A percentile compares a stretch with the other conserved stretches of the same genome.
Conservation (phyloP, 1,140 invertebrate genomes). For the Drosophila gunungcola region DNA sequence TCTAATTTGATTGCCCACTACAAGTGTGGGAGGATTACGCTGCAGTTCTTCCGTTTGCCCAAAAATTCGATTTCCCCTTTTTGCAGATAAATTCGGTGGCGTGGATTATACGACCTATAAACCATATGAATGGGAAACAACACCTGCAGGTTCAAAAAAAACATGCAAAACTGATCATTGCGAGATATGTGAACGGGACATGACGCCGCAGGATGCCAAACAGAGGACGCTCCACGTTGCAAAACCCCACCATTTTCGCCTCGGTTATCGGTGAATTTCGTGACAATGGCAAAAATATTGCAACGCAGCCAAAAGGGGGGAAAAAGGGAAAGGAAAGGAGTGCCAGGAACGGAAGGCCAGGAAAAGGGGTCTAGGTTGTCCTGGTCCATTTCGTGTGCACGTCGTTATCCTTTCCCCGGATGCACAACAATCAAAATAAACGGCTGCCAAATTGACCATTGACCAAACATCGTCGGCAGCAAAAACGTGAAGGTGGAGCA, state of each 20-base stretch:
- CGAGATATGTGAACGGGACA: conserved; percentile 43
- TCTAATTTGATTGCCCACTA: conserved; percentile 63
- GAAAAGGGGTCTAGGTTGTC: conserved; percentile 28
- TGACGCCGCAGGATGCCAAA: conserved; percentile 61
- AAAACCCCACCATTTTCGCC: conserved; percentile 22
- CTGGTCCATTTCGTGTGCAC: conserved; percentile 71
- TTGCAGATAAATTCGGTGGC: conserved; percentile 28
- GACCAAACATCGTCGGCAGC: conserved; percentile 76
- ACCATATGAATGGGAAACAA: conserved; percentile 24
- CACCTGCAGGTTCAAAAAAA: conserved; percentile 40
- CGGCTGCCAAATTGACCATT: conserved; percentile 84
- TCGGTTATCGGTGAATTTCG: conserved; percentile 67
- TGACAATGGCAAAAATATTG: conserved; percentile 63
- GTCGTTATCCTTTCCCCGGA: conserved; percentile 77
- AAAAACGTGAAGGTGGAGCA: conserved; percentile 13
- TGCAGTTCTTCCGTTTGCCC: conserved; percentile 16
- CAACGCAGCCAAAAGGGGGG: conserved; percentile 16
- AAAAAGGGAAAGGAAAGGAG: not conserved
- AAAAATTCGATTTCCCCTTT: conserved; percentile 38
- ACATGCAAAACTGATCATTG: conserved; percentile 55
- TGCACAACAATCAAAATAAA: conserved; percentile 84
- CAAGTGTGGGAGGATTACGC: conserved; percentile 11
- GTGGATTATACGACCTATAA: conserved; percentile 24
- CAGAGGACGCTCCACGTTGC: conserved; percentile 14
- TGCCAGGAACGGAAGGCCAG: conserved; percentile 1